Conservation (phyloP, 2,113 vertebrate species). For the Hepsetus odoe region DNA sequence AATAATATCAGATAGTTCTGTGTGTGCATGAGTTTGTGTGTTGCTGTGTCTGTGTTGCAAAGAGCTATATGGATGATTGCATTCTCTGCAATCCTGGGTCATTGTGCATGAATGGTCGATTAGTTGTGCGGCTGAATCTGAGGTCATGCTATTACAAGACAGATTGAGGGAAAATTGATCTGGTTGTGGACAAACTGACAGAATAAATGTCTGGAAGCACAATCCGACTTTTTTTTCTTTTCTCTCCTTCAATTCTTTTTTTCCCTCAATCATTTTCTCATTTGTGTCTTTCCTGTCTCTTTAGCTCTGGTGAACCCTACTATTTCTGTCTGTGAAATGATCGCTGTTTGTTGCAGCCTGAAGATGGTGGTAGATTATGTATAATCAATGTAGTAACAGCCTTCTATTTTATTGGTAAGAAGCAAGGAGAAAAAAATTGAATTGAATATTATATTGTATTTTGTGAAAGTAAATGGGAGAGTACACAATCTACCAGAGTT, state of each 20-base stretch:
- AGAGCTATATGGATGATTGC: not conserved
- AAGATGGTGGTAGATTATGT: not conserved
- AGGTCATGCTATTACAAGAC: conserved; percentile 17
- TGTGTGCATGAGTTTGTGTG: not conserved
- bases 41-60: not conserved
- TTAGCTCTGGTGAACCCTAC: conserved; percentile 15
- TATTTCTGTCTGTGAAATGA: not conserved
- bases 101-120: not conserved
- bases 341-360: conserved; percentile 19
- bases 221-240: conserved; percentile 20
- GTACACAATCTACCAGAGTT: too few relatives aligned
- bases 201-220: conserved; percentile 51
- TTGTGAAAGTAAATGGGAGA: too few relatives aligned
- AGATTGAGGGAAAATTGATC: conserved; percentile 18
- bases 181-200: conserved; percentile 6
- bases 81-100: not conserved
- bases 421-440: too few relatives aligned
- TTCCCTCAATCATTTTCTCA: conserved; percentile 12
- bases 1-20: not conserved
- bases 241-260: conserved; percentile 40
- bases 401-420: too few relatives aligned
- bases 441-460: too few relatives aligned
- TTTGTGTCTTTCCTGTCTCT: not conserved
- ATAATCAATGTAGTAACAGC: too few relatives aligned
- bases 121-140: not conserved